These are phyloP conservation scores for Agrotis segetum DNA, from an alignment of 2,888 invertebrate species.

Conservation along the genomic window DNA sequence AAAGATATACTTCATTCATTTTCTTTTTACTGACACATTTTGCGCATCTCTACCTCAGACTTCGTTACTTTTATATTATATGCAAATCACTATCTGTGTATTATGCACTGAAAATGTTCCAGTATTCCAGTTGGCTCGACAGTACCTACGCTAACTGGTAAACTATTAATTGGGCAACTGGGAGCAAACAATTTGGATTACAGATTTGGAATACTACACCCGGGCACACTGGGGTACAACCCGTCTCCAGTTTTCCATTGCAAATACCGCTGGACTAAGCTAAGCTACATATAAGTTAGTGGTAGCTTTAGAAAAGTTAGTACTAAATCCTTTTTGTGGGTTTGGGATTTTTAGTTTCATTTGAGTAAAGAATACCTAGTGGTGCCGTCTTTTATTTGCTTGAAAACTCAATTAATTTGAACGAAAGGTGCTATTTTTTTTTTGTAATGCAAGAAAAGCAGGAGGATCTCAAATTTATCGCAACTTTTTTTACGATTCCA, in stretches of 20 bases:
- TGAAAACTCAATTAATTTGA: too few relatives aligned
- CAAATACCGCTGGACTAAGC: conserved; percentile 51
- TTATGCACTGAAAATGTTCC: conserved; percentile 54
- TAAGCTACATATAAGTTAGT: conserved; percentile 33
- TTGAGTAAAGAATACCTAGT: background rate
- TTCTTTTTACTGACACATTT: too few relatives aligned
- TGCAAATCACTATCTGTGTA: conserved; percentile 50
- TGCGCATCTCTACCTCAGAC: too few relatives aligned
- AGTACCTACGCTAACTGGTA: conserved; percentile 52
- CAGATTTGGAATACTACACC: conserved; percentile 59
- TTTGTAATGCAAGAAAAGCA: too few relatives aligned
- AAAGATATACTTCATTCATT: too few relatives aligned
- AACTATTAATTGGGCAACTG: conserved; percentile 65
- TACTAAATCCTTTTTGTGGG: conserved; percentile 6
- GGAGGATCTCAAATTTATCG: too few relatives aligned
- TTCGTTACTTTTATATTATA: conserved; percentile 46
- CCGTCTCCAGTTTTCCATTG: conserved; percentile 55
- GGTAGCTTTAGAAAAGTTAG: conserved; percentile 14
- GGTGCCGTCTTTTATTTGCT: too few relatives aligned
- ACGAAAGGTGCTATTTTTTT: too few relatives aligned
- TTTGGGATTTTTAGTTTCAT: conserved; percentile 7
- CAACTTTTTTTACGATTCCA: too few relatives aligned
- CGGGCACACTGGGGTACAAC: background rate
- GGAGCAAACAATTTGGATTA: conserved; percentile 64
- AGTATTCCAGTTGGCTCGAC: conserved; percentile 53